Percentiles rank a stretch among this genome's conserved stretches.
These are phyloP conservation scores for Leptinotarsa texana DNA, from an alignment of 1,140 invertebrate species.

Conservation along the genomic window DNA sequence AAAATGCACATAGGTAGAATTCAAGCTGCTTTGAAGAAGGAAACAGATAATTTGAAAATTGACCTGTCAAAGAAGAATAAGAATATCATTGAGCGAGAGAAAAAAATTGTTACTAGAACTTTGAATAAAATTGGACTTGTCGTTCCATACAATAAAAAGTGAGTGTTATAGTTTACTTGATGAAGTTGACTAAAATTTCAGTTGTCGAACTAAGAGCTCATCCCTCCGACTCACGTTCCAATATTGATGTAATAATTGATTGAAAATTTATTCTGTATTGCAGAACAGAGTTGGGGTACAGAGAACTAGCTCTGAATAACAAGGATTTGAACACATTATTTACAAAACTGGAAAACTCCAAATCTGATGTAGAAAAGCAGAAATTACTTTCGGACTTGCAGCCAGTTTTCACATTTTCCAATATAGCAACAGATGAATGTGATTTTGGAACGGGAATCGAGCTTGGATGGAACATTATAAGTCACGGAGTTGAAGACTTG, in stretches of 20 bases:
- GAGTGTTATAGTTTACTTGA: too few relatives aligned
- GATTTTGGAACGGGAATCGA: conserved; percentile 92
- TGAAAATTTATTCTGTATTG: conserved; percentile 24
- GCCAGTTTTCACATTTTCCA: conserved; percentile 77
- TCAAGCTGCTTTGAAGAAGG: conserved; percentile 66
- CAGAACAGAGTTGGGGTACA: conserved; percentile 52
- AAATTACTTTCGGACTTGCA: conserved; percentile 69
- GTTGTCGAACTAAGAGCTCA: too few relatives aligned
- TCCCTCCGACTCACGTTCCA: too few relatives aligned
- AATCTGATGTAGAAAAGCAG: conserved; percentile 63
- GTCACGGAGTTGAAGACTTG: conserved; percentile 70
- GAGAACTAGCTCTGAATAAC: conserved; percentile 44
- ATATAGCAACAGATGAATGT: conserved; percentile 90
- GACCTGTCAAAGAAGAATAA: conserved; percentile 64
- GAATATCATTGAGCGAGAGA: conserved; percentile 67
- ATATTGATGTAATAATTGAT: background rate
- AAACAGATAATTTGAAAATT: conserved; percentile 67
- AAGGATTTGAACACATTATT: conserved; percentile 72
- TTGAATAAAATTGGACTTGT: conserved; percentile 88
- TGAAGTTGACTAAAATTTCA: too few relatives aligned
- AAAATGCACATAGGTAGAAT: conserved; percentile 63
- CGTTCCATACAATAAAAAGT: conserved; percentile 82
- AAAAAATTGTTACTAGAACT: conserved; percentile 73
- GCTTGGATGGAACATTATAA: conserved; percentile 83
- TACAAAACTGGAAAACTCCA: conserved; percentile 65